These are phyloP conservation scores for Sycobia sp. DNA, from an alignment of 1,140 invertebrate genomes.

Conservation along the genomic window DNA sequence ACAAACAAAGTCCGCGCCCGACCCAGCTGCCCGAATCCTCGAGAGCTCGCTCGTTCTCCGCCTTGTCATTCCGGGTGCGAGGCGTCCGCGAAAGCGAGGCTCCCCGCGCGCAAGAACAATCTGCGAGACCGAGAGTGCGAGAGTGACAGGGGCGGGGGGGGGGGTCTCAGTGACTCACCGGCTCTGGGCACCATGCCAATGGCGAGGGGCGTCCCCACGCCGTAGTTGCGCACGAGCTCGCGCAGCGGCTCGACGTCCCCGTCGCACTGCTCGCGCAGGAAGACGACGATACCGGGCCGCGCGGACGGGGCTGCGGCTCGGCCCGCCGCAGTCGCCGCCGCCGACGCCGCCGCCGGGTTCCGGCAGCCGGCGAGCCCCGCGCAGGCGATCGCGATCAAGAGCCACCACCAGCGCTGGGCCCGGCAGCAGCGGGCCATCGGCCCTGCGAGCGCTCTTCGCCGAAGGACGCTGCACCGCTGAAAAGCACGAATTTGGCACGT, in stretches of 20 bases:
- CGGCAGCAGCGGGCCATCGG: slow-evolving; percentile 58
- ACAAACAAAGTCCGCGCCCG: no score
- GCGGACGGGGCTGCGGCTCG: not conserved
- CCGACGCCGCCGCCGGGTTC: not conserved
- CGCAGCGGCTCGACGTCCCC: slow-evolving; percentile 41
- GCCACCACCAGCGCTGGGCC: slow-evolving; percentile 55
- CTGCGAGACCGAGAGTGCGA: no score
- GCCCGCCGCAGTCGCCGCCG: not conserved
- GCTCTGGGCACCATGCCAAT: slow-evolving; percentile 44
- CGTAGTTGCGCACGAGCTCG: slow-evolving; percentile 43
- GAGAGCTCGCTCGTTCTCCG: no score
- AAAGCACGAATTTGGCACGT: no score
- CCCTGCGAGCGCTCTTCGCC: slow-evolving; percentile 37
- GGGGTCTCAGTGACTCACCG: slow-evolving; percentile 15
- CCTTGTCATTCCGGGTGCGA: no score
- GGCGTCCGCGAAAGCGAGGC: not conserved
- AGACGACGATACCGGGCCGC: slow-evolving; percentile 45
- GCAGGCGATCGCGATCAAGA: slow-evolving; percentile 49
- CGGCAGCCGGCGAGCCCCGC: slow-evolving; percentile 25
- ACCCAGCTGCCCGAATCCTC: no score
- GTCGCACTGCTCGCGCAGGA: slow-evolving; percentile 53
- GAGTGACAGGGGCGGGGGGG: not conserved
- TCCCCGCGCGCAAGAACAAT: no score
- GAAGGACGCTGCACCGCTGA: no score
- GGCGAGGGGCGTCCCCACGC: slow-evolving; percentile 35